Evolutionary conservation across 2,888 invertebrate genomes (phyloP).

Genomic region (Abrostola triplasia): DNA sequence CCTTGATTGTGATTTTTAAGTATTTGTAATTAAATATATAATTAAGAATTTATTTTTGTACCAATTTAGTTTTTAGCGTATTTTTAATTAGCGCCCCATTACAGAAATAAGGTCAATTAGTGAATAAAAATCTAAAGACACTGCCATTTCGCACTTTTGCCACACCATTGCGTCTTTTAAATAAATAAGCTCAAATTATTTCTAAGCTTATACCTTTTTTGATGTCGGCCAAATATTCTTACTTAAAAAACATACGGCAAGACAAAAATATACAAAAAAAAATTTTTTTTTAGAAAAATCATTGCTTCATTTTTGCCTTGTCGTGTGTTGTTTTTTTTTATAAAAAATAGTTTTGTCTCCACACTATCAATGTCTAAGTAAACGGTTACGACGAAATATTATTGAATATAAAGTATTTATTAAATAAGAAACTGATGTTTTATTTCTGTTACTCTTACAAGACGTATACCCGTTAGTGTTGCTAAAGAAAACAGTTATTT

Average conservation of each 20-base stretch:
- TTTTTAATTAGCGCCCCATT: slow-evolving; percentile 47
- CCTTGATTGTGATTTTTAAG: slow-evolving; percentile 82
- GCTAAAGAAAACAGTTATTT: not conserved
- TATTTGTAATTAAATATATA: slow-evolving; percentile 65
- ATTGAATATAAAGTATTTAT: slow-evolving; percentile 85
- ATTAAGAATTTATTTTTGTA: slow-evolving; percentile 83
- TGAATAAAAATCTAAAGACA: slow-evolving; percentile 59
- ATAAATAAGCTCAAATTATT: slow-evolving; percentile 48
- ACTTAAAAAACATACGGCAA: slow-evolving; percentile 34
- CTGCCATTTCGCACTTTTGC: slow-evolving; percentile 80
- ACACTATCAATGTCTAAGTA: slow-evolving; percentile 58
- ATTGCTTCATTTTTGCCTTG: slow-evolving; percentile 14
- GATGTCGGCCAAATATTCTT: slow-evolving; percentile 42
- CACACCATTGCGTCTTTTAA: slow-evolving; percentile 48
- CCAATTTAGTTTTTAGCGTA: slow-evolving; percentile 67
- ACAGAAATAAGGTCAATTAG: slow-evolving; percentile 61
- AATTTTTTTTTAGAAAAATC: slow-evolving; percentile 47
- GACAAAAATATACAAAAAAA: slow-evolving; percentile 28
- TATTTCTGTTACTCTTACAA: slow-evolving; percentile 55
- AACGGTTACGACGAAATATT: slow-evolving; percentile 67
- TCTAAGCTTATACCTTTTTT: slow-evolving; percentile 45
- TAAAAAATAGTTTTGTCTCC: slow-evolving; percentile 54
- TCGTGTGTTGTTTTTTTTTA: slow-evolving; percentile 47
- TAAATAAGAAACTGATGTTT: slow-evolving; percentile 75
- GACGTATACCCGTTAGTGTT: not conserved